Evolutionary conservation across 2,113 vertebrate species (phyloP), one percentile per base, ranked within the genome.

Genomic region (Corythaixoides concolor): DNA sequence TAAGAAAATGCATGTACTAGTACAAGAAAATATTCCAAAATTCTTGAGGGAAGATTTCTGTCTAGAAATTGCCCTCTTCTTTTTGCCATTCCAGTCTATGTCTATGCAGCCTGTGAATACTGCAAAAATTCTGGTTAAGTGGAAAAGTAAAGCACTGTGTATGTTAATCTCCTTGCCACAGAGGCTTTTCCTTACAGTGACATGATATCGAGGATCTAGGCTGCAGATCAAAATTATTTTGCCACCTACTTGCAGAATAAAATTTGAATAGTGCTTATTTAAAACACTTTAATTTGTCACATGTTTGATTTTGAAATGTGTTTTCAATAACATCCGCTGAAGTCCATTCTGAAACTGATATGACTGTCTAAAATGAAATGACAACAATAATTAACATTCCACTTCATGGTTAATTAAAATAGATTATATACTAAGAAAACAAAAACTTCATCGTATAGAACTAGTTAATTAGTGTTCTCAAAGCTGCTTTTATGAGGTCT

Each of bases 401-500:
- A 88, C 58, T 97, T 96, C 82, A 92, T 75, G 59, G 63, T 88
- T 96, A 96, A 97, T 97, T 96, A 89, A 97, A 93, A 95, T 89
- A 85, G 86, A 94, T 94, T 93, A 59, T 75, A 93, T 58, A 55
- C 30, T 59, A 95, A 95, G 81, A 87, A 92, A 96, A 85, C 59
- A 93, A 37, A 88, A 95, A 90, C 55, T 84, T 94, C 15, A 5
- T 73, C 47, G 72, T 23, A 50, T 37, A 56, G 70, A 94, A 78
- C 33, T 88, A 76, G 89, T 92, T 93, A 91, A 95, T 96, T 90
- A 85, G 64, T 76, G 41, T 86, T 83, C 64, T 78, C 33, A 88
- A 82, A 94, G 64, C 53, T 90, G 35, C 43, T 89, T 90, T 89
- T 85, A 23, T 85, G 60, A 90, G n/a, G 12, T 81, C 59, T 85